Base-by-base conservation (phyloP, 1,140 invertebrate species). In the Cydia amplana region DNA sequence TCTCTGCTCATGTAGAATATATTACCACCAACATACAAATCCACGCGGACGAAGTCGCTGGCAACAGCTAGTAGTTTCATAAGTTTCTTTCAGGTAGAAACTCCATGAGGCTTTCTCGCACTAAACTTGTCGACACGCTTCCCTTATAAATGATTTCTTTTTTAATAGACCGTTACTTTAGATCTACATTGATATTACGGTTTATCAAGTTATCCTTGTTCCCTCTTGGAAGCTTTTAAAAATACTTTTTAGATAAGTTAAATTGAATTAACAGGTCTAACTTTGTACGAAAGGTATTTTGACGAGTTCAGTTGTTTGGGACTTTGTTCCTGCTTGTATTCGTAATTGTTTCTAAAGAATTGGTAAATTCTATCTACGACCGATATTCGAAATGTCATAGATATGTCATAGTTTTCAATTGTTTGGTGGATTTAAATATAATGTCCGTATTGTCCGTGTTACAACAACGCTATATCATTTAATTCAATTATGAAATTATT, bases 161-260 rank as follows among this genome's bases (percentile, higher is more conserved):
- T 55, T 49, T 16, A 49, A 49, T 16, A n/a, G 9, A 40, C 7
- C 9, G 36, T 40, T 40, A 10, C 46, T 49, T 14, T 4, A 49
- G 46, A 16, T 49, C 46, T 49, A 49, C 46, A 49, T 49, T 49
- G 16, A 49, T 49, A 16, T 49, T 16, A 49, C 46, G 46, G 46
- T 49, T 49, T 49, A 49, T 49, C 12, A 49, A 49, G 46, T 16
- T 55, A 55, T 18, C n/a, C 4, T 5, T 18, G 51, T 55, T 55
- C 16, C 51, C 51, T 9, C 16, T 18, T 55, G n/a, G 51, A 55
- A 55, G 14, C 51, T 55, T 55, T 55, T 55, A 18, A 55, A 55
- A 55, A 55, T 55, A 55, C 51, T 55, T 55, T 55, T 55, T 18
- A 55, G 51, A 18, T 55, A 18, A 55, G 51, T 55, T 55, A 55